Conservation (phyloP, 2,113 vertebrate genomes). For the Cephalopholis sonnerati region DNA sequence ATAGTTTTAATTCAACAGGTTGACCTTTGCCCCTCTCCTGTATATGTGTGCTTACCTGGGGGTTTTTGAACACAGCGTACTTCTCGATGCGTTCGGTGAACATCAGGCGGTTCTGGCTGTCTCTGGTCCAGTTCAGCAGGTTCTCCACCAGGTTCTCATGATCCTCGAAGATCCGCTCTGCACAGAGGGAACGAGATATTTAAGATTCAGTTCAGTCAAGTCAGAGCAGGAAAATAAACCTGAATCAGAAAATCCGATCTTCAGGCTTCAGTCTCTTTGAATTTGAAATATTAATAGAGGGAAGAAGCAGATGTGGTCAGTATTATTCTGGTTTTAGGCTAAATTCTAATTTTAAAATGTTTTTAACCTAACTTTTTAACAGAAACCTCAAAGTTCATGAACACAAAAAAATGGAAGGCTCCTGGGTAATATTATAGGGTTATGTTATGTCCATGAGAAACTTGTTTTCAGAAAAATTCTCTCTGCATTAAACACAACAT, state of each 20-base stretch:
- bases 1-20: not conserved
- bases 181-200: not conserved
- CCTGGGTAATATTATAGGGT: not conserved
- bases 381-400: not conserved
- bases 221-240: not conserved
- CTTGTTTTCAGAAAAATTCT: no score
- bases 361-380: not conserved
- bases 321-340: not conserved
- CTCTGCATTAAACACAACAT: no score
- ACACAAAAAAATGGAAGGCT: not conserved
- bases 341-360: not conserved
- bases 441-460: no score
- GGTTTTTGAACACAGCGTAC: slow-evolving; percentile 97
- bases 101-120: slow-evolving; percentile 97
- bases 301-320: not conserved
- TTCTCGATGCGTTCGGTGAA: slow-evolving; percentile 98
- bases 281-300: not conserved
- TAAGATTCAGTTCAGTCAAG: not conserved
- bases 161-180: slow-evolving; percentile 98
- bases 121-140: slow-evolving; percentile 98
- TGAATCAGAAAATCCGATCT: not conserved
- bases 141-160: slow-evolving; percentile 99
- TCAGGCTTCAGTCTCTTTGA: not conserved
- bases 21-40: no score
- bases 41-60: slow-evolving; percentile 86